A percentile compares a stretch with the other conserved stretches of the same genome.
These are phyloP conservation scores for Thripadectes ignobilis DNA, from an alignment of 2,797 vertebrate species.

Conservation along the genomic window DNA sequence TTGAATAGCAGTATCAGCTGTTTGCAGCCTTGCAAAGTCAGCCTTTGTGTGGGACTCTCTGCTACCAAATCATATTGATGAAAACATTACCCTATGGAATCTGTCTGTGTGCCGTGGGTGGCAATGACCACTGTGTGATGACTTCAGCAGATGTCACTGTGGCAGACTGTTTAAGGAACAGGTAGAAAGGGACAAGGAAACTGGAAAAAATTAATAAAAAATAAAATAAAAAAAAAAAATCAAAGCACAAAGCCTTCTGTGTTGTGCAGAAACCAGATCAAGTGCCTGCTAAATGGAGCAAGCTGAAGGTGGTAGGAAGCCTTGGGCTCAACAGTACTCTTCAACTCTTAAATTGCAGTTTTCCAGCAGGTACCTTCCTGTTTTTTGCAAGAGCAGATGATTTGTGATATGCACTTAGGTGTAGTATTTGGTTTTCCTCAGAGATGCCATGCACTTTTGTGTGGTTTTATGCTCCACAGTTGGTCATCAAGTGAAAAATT, in stretches of 20 bases:
- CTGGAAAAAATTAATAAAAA: neutral
- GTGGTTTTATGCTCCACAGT: neutral
- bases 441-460: neutral
- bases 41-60: neutral
- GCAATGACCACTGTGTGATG: fast-evolving
- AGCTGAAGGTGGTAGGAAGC: neutral
- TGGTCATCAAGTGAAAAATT: neutral
- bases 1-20: neutral
- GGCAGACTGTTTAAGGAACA: neutral
- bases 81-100: neutral
- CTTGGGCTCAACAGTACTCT: neutral
- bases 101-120: neutral
- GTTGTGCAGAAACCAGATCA: neutral
- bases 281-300: neutral
- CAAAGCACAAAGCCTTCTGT: neutral
- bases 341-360: neutral
- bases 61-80: neutral
- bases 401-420: neutral
- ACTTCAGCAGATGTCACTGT: neutral
- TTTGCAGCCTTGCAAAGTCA: neutral
- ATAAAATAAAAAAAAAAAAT: neutral
- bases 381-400: neutral
- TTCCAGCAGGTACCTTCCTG: neutral
- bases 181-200: neutral
- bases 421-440: neutral